These are phyloP conservation scores for Rhinatrema bivittatum DNA, from an alignment of 2,797 vertebrate genomes.

Conservation along the genomic window DNA sequence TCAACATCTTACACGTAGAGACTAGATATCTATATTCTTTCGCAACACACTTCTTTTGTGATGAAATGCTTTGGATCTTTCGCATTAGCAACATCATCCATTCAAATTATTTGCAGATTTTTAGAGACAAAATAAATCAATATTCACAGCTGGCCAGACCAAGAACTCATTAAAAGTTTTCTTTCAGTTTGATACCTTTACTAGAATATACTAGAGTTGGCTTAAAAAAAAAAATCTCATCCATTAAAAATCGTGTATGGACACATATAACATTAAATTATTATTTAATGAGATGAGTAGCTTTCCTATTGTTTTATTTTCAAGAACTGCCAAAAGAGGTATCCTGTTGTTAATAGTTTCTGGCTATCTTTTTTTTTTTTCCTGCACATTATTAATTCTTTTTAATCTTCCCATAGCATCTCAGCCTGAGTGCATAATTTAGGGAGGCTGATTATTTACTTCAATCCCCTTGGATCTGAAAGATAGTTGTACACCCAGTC, in stretches of 20 bases:
- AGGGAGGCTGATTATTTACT: conserved; percentile 30
- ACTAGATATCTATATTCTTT: no score
- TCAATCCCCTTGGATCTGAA: conserved; percentile 29
- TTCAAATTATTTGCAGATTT: no score
- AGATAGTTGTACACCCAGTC: conserved; percentile 34
- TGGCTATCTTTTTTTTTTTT: conserved; percentile 49
- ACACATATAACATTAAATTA: conserved; percentile 55
- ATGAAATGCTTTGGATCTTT: no score
- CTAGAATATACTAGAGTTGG: conserved; percentile 32
- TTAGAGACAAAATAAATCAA: conserved; percentile 27
- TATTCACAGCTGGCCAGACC: conserved; percentile 45
- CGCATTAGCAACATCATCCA: no score
- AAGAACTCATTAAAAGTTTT: conserved; percentile 50
- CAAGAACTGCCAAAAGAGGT: conserved; percentile 45
- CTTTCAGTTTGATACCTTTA: conserved; percentile 46
- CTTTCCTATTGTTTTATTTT: conserved; percentile 51
- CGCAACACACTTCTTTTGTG: no score
- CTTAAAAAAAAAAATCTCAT: conserved; percentile 51
- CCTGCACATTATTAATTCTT: conserved; percentile 54
- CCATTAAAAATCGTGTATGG: conserved; percentile 35
- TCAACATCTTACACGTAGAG: no score
- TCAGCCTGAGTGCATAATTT: conserved; percentile 31
- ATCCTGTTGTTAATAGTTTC: conserved; percentile 57
- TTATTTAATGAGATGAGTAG: conserved; percentile 62
- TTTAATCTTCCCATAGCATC: conserved; percentile 39